phyloP scores from a whole-genome alignment of 2,113 vertebrate species.

The Lagopus muta region DNA sequence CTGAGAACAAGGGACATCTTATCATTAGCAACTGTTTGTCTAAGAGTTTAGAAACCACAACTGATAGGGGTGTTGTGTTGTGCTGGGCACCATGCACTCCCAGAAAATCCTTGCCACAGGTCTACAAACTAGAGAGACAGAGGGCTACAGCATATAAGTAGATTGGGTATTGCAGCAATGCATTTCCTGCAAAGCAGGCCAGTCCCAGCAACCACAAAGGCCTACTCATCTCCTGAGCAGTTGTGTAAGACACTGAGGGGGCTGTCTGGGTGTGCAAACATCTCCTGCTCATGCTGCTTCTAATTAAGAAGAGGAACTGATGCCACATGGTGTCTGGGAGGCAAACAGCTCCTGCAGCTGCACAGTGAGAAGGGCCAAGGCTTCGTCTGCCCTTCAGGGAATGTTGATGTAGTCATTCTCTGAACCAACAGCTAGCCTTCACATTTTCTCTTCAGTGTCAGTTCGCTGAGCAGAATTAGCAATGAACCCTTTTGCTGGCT shows the following conservation, averaged over 20 bases:
- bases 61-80: neutral
- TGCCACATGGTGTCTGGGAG: neutral
- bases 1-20: neutral
- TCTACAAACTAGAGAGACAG: neutral
- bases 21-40: neutral
- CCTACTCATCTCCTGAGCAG: neutral
- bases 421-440: rapidly evolving
- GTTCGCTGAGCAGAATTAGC: neutral
- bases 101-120: neutral
- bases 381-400: neutral
- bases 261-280: neutral
- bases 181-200: neutral
- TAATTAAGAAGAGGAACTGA: neutral
- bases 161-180: neutral
- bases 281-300: neutral
- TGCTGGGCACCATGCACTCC: neutral
- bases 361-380: neutral
- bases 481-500: neutral
- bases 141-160: neutral
- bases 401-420: neutral
- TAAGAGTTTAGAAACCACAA: neutral
- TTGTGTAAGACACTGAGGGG: neutral
- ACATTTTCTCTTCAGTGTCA: rapidly evolving
- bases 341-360: neutral
- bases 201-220: neutral